Conservation (phyloP, 2,888 invertebrate species). For the Dasysyrphus albostriatus region DNA sequence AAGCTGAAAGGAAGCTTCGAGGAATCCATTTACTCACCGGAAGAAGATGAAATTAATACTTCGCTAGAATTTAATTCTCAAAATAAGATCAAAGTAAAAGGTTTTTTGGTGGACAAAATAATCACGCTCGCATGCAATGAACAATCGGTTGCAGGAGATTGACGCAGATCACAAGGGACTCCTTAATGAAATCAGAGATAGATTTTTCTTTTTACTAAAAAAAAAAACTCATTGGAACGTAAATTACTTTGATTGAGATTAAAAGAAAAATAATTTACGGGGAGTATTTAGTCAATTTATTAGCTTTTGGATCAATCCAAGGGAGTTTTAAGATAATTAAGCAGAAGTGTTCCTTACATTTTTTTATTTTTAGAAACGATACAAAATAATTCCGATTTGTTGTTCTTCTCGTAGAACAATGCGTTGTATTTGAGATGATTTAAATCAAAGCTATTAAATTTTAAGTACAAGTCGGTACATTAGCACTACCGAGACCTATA, state of each 20-base stretch:
- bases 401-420: too few relatives aligned
- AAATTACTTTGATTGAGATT: neutral
- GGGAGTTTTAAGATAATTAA: too few relatives aligned
- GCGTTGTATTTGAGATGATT: too few relatives aligned
- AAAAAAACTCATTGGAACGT: neutral
- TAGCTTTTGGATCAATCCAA: neutral
- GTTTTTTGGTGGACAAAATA: neutral
- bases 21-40: slow-evolving; percentile 61
- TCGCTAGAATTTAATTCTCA: slow-evolving; percentile 36
- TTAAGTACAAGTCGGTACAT: too few relatives aligned
- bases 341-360: too few relatives aligned
- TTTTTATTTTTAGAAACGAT: too few relatives aligned
- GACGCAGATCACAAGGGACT: slow-evolving; percentile 2
- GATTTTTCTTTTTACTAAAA: neutral
- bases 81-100: slow-evolving; percentile 58
- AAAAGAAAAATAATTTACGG: neutral
- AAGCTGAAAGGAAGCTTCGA: slow-evolving; percentile 21
- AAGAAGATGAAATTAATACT: slow-evolving; percentile 60
- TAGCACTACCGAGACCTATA: too few relatives aligned
- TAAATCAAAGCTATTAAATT: too few relatives aligned
- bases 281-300: too few relatives aligned
- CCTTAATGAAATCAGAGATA: neutral
- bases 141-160: slow-evolving; percentile 39
- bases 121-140: neutral
- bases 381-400: too few relatives aligned